Percentiles rank a stretch among this genome's conserved stretches.
These are phyloP conservation scores for Geodia barretti DNA, from an alignment of 37 sponge, comb jelly and placozoan species.

Conservation along the genomic window DNA sequence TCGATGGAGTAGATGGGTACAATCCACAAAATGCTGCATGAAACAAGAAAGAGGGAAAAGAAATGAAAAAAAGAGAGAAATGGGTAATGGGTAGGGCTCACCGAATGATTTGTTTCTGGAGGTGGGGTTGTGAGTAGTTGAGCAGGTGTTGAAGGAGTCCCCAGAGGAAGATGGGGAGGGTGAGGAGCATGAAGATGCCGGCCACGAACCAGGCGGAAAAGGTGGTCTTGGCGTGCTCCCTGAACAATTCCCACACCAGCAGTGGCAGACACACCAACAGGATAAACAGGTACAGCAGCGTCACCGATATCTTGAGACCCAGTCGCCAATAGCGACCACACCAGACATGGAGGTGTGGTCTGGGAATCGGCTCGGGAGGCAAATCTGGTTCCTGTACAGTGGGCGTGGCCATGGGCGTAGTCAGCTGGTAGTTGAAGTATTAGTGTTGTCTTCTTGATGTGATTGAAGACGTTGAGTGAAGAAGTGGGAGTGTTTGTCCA, in stretches of 20 bases:
- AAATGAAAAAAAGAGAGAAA: constrained; percentile 9
- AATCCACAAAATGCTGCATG: constrained; percentile 82
- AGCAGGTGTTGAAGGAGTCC: constrained; percentile 79
- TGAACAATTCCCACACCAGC: constrained; percentile 58
- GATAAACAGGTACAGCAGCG: constrained; percentile 30
- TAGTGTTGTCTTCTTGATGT: neutral
- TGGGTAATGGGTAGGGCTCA: constrained; percentile 6
- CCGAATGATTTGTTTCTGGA: constrained; percentile 89
- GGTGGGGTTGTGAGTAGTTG: constrained; percentile 87
- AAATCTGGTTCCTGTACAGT: neutral
- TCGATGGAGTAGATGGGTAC: constrained; percentile 88
- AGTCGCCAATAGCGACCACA: constrained; percentile 71
- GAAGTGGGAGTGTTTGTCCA: constrained; percentile 31
- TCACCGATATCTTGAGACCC: constrained; percentile 30
- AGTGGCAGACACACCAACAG: constrained; percentile 65
- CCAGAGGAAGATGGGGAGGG: constrained; percentile 78
- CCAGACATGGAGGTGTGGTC: too few species aligned
- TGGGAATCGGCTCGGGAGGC: too few species aligned
- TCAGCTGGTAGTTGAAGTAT: neutral
- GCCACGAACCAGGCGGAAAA: constrained; percentile 90
- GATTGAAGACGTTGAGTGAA: neutral
- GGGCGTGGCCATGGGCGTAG: neutral
- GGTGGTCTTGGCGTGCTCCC: constrained; percentile 17
- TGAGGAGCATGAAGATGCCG: constrained; percentile 82
- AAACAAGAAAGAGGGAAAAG: neutral